Evolutionary conservation across 35 echinoderm and acorn worm genomes (phyloP).

Genomic region (Stichopus chloronotus): DNA sequence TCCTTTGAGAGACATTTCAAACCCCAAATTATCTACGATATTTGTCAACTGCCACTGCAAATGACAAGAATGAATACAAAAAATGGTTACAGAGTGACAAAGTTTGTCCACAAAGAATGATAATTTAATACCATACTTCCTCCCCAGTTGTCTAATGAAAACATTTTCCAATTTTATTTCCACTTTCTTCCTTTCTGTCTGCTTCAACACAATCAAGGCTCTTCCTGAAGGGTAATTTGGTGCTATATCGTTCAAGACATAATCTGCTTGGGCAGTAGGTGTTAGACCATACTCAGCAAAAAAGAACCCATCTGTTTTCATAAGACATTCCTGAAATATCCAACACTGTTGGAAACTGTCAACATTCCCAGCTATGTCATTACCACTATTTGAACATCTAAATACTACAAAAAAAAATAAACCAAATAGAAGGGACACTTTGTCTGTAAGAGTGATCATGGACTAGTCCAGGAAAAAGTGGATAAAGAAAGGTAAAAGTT

Average conservation of each 20-base stretch:
- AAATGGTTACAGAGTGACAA: no score
- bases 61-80: no score
- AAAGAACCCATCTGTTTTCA: neutral
- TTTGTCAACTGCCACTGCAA: no score
- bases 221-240: neutral
- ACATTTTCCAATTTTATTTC: neutral
- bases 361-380: neutral
- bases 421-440: neutral
- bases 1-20: no score
- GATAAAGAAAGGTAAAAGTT: no score
- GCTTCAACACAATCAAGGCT: neutral
- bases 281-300: neutral
- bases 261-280: neutral
- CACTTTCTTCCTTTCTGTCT: neutral
- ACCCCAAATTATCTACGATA: no score
- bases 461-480: no score
- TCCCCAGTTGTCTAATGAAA: neutral
- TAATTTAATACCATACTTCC: neutral
- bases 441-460: neutral
- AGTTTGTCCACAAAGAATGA: no score
- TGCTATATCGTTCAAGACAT: neutral
- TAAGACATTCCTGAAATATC: slow-evolving; percentile 20
- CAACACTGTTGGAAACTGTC: slow-evolving; percentile 21
- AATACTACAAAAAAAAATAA: slow-evolving; percentile 21
- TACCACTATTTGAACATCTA: slow-evolving; percentile 22